Evolutionary conservation across 2,888 invertebrate genomes (phyloP).

Genomic region (Lasioglossum marginatum): DNA sequence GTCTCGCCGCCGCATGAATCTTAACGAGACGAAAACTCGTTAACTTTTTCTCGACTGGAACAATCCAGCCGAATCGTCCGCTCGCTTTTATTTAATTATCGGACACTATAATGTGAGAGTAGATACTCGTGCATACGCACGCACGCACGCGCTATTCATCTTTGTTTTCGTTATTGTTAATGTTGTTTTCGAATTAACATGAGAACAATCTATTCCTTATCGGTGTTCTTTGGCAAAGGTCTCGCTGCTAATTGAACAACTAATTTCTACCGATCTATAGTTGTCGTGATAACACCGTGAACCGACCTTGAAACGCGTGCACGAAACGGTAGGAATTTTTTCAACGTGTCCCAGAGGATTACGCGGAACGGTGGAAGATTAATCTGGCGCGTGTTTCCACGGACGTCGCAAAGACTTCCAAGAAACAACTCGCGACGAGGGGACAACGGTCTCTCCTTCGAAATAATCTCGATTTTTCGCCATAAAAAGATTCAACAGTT

Average conservation of each 20-base stretch:
- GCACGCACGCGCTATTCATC: not conserved
- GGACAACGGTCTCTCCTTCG: not conserved
- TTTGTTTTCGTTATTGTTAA: not conserved
- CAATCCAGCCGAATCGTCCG: slow-evolving; percentile 3
- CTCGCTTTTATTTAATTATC: not conserved
- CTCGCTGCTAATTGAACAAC: not conserved
- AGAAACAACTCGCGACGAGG: not conserved
- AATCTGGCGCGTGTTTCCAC: not conserved
- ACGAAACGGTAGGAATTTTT: not conserved
- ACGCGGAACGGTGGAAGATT: not conserved
- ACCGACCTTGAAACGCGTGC: not conserved
- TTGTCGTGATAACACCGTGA: not conserved
- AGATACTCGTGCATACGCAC: not conserved
- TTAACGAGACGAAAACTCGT: slow-evolving; percentile 10
- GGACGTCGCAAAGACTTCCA: not conserved
- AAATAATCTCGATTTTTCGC: not conserved
- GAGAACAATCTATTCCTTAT: not conserved
- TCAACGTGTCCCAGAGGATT: not conserved
- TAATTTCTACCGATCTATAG: not conserved
- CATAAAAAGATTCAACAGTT: not conserved
- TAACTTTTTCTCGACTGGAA: slow-evolving; percentile 9
- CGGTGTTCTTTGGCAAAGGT: not conserved
- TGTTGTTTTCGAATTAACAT: not conserved
- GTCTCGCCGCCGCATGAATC: slow-evolving; percentile 17
- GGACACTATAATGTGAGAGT: not conserved